These are phyloP conservation scores for Cephus cinctus DNA, from an alignment of 1,140 invertebrate species.

Conservation along the genomic window DNA sequence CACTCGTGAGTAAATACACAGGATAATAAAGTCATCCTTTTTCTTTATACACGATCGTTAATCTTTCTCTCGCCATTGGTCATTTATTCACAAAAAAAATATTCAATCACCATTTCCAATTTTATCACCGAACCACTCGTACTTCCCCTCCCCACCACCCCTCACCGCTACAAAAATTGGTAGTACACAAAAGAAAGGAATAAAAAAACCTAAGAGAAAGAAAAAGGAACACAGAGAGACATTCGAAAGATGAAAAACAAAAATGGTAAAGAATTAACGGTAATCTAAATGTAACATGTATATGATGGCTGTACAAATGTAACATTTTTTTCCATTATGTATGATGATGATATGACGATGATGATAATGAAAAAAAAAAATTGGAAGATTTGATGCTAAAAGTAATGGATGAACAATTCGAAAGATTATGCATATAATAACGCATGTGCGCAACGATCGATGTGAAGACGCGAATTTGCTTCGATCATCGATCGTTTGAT, in stretches of 20 bases:
- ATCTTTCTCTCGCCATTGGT: too few species aligned
- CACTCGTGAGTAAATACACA: too few species aligned
- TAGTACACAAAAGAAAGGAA: constrained; percentile 24
- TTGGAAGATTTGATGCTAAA: constrained; percentile 32
- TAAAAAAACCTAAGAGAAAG: too few species aligned
- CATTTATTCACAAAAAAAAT: too few species aligned
- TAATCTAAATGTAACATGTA: constrained; percentile 55
- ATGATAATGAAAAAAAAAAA: constrained; percentile 27
- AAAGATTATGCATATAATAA: constrained; percentile 17
- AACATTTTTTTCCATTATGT: constrained; percentile 56
- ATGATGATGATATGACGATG: constrained; percentile 35
- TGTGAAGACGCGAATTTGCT: constrained; percentile 16
- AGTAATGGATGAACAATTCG: constrained; percentile 33
- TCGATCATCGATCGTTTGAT: constrained; percentile 32
- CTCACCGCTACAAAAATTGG: too few species aligned
- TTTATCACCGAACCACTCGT: too few species aligned
- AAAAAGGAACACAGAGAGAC: too few species aligned
- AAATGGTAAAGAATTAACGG: constrained; percentile 48
- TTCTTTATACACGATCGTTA: too few species aligned
- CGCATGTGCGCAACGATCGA: constrained; percentile 33
- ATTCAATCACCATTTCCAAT: too few species aligned
- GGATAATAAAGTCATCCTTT: too few species aligned
- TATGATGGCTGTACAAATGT: constrained; percentile 56
- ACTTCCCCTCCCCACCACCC: too few species aligned
- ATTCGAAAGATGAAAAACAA: too few species aligned